Base-by-base conservation (phyloP, 2,797 vertebrate genomes). In the Bradypodion ventrale region DNA sequence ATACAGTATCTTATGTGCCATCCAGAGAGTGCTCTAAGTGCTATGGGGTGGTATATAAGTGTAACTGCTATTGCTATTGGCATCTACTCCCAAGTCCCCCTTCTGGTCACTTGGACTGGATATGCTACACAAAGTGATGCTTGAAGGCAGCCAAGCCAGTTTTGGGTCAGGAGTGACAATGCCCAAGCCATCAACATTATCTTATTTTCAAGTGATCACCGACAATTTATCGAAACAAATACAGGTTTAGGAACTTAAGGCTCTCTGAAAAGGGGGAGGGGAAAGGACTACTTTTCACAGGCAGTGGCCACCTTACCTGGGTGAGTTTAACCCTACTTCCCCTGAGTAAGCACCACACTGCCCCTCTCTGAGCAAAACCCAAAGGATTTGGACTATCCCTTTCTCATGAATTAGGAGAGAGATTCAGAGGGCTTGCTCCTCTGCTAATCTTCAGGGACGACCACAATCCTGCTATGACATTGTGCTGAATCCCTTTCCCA, bases 401-500 rank as follows among this genome's bases (percentile, higher is more conserved):
- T 35, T 37, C 25, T 37, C 62, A 76, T 46, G 52, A 59, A 37
- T 80, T 80, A 27, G 35, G 60, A 29, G 84, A 60, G 37, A 69
- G 49, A 69, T 81, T 59, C 21, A 75, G 72, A 42, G 65, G 42
- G 27, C 65, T 69, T 46, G 32, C 40, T 19, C 65, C 63, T 75
- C 40, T 80, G 56, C 59, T 75, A 52, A 60, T 25, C 23, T 29
- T 75, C 72, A 29, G 37, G 0, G 40, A 81, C 5, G 84, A 75
- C 63, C 84, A 62, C 63, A 76, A 29, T 27, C 78, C 73, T 46
- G 72, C 78, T 44, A 75, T 80, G 32, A 85, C 40, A 44, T 80
- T 85, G 29, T 49, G 44, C 29, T 81, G 78, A 8, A 37, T 19
- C 29, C n/a, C 7, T 70, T 69, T 81, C 32, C 73, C 73, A 29